Base-by-base conservation (phyloP, 2,113 vertebrate genomes). In the Gallinago media region DNA sequence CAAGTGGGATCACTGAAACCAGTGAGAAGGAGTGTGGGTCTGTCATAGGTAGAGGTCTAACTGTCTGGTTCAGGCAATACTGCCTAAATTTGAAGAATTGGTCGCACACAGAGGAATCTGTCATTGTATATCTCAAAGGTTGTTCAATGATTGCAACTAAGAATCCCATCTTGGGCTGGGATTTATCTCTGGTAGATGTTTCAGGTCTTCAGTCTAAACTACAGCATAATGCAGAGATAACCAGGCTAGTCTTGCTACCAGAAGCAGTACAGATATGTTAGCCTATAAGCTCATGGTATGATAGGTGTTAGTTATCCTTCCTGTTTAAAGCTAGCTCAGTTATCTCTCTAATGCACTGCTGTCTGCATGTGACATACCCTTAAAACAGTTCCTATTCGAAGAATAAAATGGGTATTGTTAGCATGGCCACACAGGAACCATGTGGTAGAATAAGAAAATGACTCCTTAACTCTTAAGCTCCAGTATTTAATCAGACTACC, bases 211-310 rank as follows among this genome's bases (percentile, higher is more conserved):
- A 15, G 3, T 47, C 22, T 32, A 72, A 92, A 73, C n/a, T 86
- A 29, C 40, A 63, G 14, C 14, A 32, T 12, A 80, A 12, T 36
- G n/a, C 61, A 55, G 49, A 75, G 52, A 56, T 63, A 75, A 27
- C 23, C 11, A 32, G 55, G 18, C 16, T 55, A 55, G 29, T 16
- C 38, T 87, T 55, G 19, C 15, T 67, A 55, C 32, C 61, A 89
- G 89, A 58, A 89, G n/a, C 25, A 84, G 12, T 31, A 11, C 22
- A 59, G 56, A 12, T 56, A 44, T 26, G 6, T 71, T 62, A 81
- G 25, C 3, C 0, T 20, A 29, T 8, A 62, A n/a, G 31, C 15
- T 92, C 9, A 32, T 1, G 1, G 58, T 31, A n/a, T 32, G 34
- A 78, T 5, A 85, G 68, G n/a, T 2, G 9, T 13, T 59, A 44